Base-by-base conservation (phyloP, 2,888 invertebrate genomes). In the Callimorpha dominula region DNA sequence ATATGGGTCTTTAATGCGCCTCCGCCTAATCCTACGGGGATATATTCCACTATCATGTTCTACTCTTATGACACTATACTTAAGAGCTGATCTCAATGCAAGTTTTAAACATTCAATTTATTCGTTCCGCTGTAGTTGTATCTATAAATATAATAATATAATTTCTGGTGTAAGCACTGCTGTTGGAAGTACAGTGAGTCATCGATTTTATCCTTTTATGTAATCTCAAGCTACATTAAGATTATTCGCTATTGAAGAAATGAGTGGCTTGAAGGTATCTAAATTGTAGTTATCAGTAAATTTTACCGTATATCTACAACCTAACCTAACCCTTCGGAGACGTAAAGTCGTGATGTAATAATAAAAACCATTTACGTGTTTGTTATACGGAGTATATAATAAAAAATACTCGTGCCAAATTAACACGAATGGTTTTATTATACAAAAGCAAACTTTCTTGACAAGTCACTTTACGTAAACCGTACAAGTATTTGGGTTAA, bases 391-490 rank as follows among this genome's bases (percentile, higher is more conserved):
- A 65, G 4, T 65, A 20, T 57, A 69, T n/a, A n/a, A n/a, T n/a
- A n/a, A n/a, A 63, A 31, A 68, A 31, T 54, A 77, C 20, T 72
- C 73, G 68, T 49, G 17, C 31, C 42, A 71, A 78, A 73, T 71
- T 66, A 65, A 65, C 49, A 40, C 14, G 68, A 57, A 31, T 52
- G 69, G 73, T 52, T 66, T 49, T 72, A 69, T 46, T 66, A 50
- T 70, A 78, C 75, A 79, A 81, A 83, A 31, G 43, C 65, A 65
- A n/a, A 68, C 68, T 81, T 70, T 80, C 81, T 83, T 83, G 83
- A 78, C 78, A 83, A 80, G 83, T 83, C 83, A 81, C 40, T 79
- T 79, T 78, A 77, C 81, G 79, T 76, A 79, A 84, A 73, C 64
- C 43, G 73, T n/a, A 52, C 64, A 65, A 81, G 63, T 76, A 84